These are phyloP conservation scores for Ailuropoda melanoleuca DNA, from an alignment of 2,113 vertebrate species.

Conservation along the genomic window DNA sequence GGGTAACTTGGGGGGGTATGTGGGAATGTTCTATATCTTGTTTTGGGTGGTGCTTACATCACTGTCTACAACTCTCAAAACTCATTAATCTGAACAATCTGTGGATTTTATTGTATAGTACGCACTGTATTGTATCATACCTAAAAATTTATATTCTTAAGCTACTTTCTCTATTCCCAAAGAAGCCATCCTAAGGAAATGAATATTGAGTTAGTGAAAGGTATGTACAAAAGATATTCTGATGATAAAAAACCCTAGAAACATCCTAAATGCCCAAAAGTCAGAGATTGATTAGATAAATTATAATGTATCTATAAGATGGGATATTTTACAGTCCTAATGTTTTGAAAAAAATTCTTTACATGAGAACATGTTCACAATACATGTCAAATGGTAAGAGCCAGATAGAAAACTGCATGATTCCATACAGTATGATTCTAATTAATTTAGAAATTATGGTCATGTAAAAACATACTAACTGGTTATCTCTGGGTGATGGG, in stretches of 20 bases:
- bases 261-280: background rate
- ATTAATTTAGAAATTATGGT: background rate
- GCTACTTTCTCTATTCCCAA: background rate
- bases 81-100: background rate
- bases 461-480: background rate
- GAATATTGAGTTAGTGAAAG: background rate
- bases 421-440: background rate
- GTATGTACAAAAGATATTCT: background rate
- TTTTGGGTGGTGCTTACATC: background rate
- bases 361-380: background rate
- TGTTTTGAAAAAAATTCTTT: background rate
- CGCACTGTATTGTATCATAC: background rate
- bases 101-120: background rate
- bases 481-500: background rate
- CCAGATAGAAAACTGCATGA: background rate
- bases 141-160: background rate
- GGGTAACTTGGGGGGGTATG: background rate
- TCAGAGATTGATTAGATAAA: background rate
- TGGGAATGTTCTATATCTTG: background rate
- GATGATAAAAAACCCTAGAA: background rate
- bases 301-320: background rate
- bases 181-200: constrained; percentile 1
- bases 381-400: background rate
- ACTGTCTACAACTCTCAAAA: background rate
- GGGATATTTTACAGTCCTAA: background rate